Conservation (phyloP, 1,140 invertebrate species). For the Druon quercuslanigerum region DNA sequence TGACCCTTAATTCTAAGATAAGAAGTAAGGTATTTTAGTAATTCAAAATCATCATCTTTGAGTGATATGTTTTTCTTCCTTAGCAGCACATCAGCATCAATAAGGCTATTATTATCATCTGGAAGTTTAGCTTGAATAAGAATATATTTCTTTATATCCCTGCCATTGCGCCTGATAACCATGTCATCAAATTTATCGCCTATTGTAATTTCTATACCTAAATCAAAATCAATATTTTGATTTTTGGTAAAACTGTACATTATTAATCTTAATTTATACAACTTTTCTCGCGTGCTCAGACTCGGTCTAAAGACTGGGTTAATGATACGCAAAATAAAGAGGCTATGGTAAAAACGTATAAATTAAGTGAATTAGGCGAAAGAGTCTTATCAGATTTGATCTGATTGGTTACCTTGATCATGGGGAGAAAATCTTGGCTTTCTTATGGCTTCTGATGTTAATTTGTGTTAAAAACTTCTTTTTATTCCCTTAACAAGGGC, state of each 20-base stretch:
- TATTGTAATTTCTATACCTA: background rate
- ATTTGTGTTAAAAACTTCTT: too few species aligned
- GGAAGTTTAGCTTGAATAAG: background rate
- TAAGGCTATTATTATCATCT: background rate
- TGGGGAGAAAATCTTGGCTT: too few species aligned
- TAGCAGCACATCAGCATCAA: background rate
- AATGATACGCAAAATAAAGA: too few species aligned
- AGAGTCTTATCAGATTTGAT: too few species aligned
- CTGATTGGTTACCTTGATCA: too few species aligned
- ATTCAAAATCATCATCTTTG: background rate
- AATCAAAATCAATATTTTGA: background rate
- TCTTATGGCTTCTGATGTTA: too few species aligned
- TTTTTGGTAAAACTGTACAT: background rate
- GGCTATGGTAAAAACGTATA: too few species aligned
- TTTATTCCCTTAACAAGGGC: too few species aligned
- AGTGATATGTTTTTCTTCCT: background rate
- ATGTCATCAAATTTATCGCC: background rate
- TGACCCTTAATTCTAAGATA: background rate
- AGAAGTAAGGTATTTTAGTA: background rate
- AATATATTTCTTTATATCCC: background rate
- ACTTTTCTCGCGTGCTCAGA: too few species aligned
- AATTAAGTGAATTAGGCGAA: too few species aligned
- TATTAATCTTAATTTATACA: background rate
- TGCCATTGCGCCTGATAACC: background rate
- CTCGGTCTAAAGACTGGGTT: too few species aligned